Percentiles rank a stretch among this genome's conserved stretches.
These are phyloP conservation scores for Dipodomys ordii DNA, from an alignment of 2,113 vertebrate genomes.

Conservation along the genomic window DNA sequence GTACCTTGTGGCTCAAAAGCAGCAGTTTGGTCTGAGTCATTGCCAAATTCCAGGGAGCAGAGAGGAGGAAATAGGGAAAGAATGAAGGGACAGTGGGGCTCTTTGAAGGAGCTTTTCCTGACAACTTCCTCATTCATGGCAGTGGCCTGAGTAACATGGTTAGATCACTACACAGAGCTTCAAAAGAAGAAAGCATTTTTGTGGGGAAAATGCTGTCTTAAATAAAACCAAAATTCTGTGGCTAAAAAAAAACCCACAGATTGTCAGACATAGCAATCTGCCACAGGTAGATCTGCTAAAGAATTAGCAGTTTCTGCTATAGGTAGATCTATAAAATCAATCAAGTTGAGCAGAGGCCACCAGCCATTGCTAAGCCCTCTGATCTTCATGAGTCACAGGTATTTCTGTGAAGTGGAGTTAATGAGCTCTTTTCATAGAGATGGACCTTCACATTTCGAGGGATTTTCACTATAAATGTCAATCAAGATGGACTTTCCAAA, in stretches of 20 bases:
- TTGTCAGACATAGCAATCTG: not conserved
- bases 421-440: not conserved
- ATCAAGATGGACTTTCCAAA: conserved; percentile 12
- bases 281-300: not conserved
- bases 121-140: not conserved
- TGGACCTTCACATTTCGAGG: not conserved
- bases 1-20: not conserved
- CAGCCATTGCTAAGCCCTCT: not conserved
- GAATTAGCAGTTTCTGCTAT: not conserved
- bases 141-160: not conserved
- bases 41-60: not conserved
- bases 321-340: not conserved
- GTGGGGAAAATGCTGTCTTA: not conserved
- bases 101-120: not conserved
- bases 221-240: not conserved
- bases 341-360: not conserved
- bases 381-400: not conserved
- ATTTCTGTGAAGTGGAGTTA: not conserved
- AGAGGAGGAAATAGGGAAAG: not conserved
- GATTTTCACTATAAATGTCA: conserved; percentile 11
- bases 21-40: not conserved
- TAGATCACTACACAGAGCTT: not conserved
- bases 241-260: conserved; percentile 38
- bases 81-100: not conserved
- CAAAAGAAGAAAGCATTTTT: not conserved